These are phyloP conservation scores for Egretta garzetta DNA, from an alignment of 2,113 vertebrate genomes.

Conservation along the genomic window DNA sequence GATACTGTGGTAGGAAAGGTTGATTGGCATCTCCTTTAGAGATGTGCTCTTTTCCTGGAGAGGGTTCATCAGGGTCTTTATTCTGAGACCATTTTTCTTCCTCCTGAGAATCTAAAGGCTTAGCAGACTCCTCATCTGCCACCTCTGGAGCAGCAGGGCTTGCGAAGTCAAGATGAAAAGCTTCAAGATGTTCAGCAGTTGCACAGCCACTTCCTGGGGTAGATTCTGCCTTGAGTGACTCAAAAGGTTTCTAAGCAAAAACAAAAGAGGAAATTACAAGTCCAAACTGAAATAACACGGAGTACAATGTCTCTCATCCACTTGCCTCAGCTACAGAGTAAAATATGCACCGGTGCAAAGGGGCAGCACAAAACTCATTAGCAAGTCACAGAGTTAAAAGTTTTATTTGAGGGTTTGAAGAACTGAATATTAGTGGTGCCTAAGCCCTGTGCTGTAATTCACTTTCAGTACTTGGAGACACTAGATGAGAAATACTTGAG, in stretches of 20 bases:
- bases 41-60: constrained; percentile 36
- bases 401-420: not conserved
- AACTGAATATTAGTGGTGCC: not conserved
- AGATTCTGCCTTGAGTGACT: not conserved
- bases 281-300: not conserved
- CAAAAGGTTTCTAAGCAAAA: constrained; percentile 60
- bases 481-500: not conserved
- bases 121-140: not conserved
- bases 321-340: not conserved
- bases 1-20: constrained; percentile 77
- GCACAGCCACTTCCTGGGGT: not conserved
- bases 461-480: not conserved
- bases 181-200: not conserved
- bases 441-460: not conserved
- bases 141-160: not conserved
- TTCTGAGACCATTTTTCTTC: constrained; percentile 22
- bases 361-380: not conserved
- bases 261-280: not conserved
- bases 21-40: constrained; percentile 62
- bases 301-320: not conserved
- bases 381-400: not conserved
- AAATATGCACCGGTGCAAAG: not conserved
- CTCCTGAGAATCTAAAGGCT: constrained; percentile 5
- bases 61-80: constrained; percentile 20
- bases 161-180: not conserved